Evolutionary conservation across 2,797 vertebrate genomes (phyloP).

Genomic region (Lutjanus campechanus): DNA sequence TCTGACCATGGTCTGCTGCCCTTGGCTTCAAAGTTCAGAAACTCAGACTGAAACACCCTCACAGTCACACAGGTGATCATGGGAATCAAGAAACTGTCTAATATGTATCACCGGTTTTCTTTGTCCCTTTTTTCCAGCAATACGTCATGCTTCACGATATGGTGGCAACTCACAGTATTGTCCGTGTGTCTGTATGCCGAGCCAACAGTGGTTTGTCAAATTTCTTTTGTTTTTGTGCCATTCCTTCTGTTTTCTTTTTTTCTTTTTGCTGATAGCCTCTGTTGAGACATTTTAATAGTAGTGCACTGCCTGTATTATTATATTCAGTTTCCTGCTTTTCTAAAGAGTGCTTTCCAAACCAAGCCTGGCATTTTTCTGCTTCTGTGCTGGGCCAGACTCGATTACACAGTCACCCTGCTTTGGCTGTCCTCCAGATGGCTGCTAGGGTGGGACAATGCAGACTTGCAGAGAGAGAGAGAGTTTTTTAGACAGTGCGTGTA

Average conservation of each 20-base stretch:
- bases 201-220: conserved; percentile 89
- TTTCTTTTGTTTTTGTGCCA: neutral
- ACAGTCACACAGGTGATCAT: conserved; percentile 24
- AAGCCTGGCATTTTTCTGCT: conserved; percentile 35
- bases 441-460: conserved; percentile 33
- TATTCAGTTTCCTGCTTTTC: conserved; percentile 6
- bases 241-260: neutral
- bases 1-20: conserved; percentile 29
- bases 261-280: neutral
- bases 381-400: conserved; percentile 30
- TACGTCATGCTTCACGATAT: conserved; percentile 98
- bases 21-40: conserved; percentile 6
- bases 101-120: conserved; percentile 31
- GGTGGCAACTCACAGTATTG: conserved; percentile 97
- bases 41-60: conserved; percentile 20
- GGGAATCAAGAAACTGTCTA: neutral
- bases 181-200: conserved; percentile 95
- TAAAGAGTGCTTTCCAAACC: conserved; percentile 2
- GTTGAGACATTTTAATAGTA: neutral
- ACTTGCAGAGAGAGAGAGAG: neutral
- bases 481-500: neutral
- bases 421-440: conserved; percentile 44
- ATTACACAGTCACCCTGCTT: conserved; percentile 34
- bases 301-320: neutral
- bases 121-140: conserved; percentile 87